Conservation (phyloP, 2,113 vertebrate genomes). For the Centropus bengalensis region DNA sequence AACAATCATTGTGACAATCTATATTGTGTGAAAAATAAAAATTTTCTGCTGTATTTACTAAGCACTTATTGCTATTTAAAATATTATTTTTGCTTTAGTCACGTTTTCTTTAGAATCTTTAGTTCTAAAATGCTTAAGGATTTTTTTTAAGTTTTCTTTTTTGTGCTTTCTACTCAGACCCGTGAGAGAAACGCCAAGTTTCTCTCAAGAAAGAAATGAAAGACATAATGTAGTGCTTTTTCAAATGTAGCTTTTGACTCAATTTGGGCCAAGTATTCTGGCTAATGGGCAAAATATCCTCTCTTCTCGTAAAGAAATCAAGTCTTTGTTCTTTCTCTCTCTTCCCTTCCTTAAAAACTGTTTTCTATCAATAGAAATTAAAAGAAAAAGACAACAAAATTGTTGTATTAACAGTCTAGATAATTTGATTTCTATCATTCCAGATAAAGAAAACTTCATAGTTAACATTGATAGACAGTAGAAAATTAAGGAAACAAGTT, state of each 20-base stretch:
- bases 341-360: not conserved
- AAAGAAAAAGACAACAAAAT: not conserved
- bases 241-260: not conserved
- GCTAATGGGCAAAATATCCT: not conserved
- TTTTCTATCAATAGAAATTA: not conserved
- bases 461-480: not conserved
- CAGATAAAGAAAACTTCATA: not conserved
- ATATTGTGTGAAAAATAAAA: fast-evolving
- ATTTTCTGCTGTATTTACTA: not conserved
- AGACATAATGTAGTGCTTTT: fast-evolving
- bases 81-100: not conserved
- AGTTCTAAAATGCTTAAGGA: not conserved
- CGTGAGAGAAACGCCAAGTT: no score
- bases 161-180: not conserved
- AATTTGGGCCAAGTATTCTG: not conserved
- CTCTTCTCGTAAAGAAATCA: not conserved
- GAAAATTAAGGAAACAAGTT: not conserved
- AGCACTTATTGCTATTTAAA: not conserved
- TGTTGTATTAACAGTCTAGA: not conserved
- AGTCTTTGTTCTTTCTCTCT: not conserved
- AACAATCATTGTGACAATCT: not conserved
- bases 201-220: not conserved
- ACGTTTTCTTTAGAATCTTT: not conserved
- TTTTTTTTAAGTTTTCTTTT: not conserved
- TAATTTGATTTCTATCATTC: not conserved